Evolutionary conservation across 2,888 invertebrate genomes (phyloP).

Genomic region (Pyrgus malvae): DNA sequence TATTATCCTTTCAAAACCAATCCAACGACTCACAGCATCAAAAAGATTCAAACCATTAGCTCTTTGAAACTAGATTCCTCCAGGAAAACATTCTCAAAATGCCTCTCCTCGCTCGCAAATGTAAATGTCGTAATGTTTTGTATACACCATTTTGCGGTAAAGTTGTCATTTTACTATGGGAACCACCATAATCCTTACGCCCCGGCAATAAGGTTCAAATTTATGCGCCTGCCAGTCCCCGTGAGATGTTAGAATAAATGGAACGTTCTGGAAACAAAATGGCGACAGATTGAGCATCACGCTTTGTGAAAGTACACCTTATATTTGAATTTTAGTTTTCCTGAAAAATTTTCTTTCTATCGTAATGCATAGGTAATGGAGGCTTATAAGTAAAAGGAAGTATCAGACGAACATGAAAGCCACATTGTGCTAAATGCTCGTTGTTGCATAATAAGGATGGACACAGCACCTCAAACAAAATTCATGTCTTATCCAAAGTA

Average conservation of each 20-base stretch:
- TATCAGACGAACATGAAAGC: too few species aligned
- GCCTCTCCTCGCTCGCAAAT: slow-evolving; percentile 1
- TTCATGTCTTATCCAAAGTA: too few species aligned
- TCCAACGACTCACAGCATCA: too few species aligned
- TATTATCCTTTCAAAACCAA: too few species aligned
- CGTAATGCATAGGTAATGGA: too few species aligned
- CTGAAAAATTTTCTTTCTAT: too few species aligned
- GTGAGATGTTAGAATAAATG: slow-evolving; percentile 3
- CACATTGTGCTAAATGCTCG: too few species aligned
- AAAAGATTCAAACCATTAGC: slow-evolving; percentile 2
- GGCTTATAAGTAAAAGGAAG: too few species aligned
- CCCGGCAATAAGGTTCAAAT: background rate
- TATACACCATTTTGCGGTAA: slow-evolving; percentile 8
- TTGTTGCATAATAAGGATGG: too few species aligned
- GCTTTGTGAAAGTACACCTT: slow-evolving; percentile 9
- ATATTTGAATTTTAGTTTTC: background rate
- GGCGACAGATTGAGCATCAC: slow-evolving; percentile 19
- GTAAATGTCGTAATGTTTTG: slow-evolving; percentile 3
- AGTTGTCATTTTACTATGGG: background rate
- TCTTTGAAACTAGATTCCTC: background rate
- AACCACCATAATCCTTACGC: background rate
- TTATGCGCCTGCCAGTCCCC: background rate
- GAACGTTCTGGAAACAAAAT: slow-evolving; percentile 11
- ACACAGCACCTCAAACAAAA: too few species aligned
- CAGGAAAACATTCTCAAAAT: slow-evolving; percentile 3